phyloP scores from a whole-genome alignment of 2,797 vertebrate species.

The Characodon lateralis region DNA sequence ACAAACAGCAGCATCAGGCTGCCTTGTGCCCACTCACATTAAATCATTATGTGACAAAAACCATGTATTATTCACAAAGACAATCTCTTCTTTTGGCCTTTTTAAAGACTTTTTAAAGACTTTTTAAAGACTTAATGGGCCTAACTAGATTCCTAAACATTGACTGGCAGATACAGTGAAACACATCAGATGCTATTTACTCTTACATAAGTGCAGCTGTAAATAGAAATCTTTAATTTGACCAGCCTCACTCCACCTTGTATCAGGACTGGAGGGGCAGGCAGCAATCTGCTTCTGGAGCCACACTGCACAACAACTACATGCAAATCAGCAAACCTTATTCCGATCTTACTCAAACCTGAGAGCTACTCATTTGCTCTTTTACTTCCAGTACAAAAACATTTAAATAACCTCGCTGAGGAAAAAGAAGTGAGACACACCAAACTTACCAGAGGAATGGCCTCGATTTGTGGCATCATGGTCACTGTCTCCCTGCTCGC shows the following conservation, averaged over 20 bases:
- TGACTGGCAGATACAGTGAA: background rate
- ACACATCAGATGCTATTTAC: background rate
- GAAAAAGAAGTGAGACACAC: background rate
- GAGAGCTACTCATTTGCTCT: constrained; percentile 5
- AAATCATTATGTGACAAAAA: constrained; percentile 12
- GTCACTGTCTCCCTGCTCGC: constrained; percentile 98
- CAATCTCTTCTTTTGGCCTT: background rate
- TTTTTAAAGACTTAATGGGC: background rate
- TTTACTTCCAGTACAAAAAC: background rate
- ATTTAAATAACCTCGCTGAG: background rate
- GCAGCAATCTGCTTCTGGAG: constrained; percentile 10
- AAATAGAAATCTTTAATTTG: constrained; percentile 20
- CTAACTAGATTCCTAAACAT: background rate
- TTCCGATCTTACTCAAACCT: background rate
- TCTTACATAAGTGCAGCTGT: background rate
- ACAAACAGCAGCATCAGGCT: constrained; percentile 79
- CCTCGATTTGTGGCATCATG: constrained; percentile 97
- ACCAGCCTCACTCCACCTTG: background rate
- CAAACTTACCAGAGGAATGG: constrained; percentile 90
- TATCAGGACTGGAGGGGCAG: constrained; percentile 16
- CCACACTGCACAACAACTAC: constrained; percentile 9
- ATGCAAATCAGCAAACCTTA: constrained; percentile 23
- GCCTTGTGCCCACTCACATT: constrained; percentile 54
- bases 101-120: too few species aligned
- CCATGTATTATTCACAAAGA: background rate